These are phyloP conservation scores for Trichonephila inaurata DNA, from an alignment of 1,140 invertebrate genomes.

Conservation along the genomic window DNA sequence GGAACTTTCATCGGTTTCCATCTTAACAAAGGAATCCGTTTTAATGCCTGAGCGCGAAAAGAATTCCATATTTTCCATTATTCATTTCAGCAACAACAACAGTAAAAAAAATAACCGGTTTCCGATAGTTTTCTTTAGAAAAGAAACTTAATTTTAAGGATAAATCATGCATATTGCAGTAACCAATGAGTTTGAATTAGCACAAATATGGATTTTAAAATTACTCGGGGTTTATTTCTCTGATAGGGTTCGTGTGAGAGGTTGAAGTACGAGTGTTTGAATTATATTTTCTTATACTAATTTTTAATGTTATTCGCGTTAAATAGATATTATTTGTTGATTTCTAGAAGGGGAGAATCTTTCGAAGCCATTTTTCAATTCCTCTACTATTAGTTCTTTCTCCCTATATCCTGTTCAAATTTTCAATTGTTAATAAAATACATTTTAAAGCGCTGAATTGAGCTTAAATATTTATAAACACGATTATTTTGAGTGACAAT, in stretches of 20 bases:
- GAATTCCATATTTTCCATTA: conserved; percentile 20
- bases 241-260: background rate
- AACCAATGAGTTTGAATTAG: background rate
- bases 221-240: background rate
- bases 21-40: background rate
- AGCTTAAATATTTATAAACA: too few species aligned
- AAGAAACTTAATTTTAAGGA: conserved; percentile 20
- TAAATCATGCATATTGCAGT: background rate
- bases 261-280: background rate
- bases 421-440: too few species aligned
- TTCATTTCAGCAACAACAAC: background rate
- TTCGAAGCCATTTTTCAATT: too few species aligned
- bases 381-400: too few species aligned
- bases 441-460: too few species aligned
- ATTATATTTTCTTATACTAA: background rate
- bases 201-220: background rate
- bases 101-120: conserved; percentile 14
- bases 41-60: background rate
- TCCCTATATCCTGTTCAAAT: too few species aligned
- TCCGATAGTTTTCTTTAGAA: conserved; percentile 26
- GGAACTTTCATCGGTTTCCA: background rate
- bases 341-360: too few species aligned
- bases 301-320: too few species aligned
- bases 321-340: too few species aligned
- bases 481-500: too few species aligned